A percentile compares a stretch with the other conserved stretches of the same genome.
Evolutionary conservation across 2,113 vertebrate species (phyloP).

Genomic region (Craseonycteris thonglongyai): DNA sequence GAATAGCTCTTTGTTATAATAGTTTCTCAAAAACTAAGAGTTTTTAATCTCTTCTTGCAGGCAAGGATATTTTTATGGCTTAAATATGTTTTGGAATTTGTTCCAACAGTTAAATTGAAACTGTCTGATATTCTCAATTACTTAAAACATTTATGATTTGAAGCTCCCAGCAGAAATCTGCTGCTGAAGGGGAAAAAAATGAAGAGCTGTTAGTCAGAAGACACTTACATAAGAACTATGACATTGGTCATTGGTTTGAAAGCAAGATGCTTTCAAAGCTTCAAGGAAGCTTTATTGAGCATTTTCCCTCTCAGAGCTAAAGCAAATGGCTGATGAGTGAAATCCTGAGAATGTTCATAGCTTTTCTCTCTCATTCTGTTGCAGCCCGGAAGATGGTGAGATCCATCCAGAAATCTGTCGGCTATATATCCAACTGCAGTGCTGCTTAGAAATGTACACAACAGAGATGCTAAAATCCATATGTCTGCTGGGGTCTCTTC

Average conservation of each 20-base stretch:
- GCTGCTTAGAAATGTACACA: conserved; percentile 99
- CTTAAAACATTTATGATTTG: conserved; percentile 60
- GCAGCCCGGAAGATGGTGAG: conserved; percentile 96
- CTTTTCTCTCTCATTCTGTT: conserved; percentile 66
- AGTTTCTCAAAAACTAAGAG: conserved; percentile 39
- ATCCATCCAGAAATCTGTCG: conserved; percentile 98
- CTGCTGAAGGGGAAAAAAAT: neutral
- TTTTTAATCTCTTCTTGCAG: conserved; percentile 40
- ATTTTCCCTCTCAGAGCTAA: neutral
- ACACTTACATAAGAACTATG: conserved; percentile 60
- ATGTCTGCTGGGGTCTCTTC: conserved; percentile 94
- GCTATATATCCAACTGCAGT: conserved; percentile 97
- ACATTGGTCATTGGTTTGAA: conserved; percentile 35
- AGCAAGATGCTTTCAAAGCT: conserved; percentile 25
- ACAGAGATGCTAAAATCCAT: conserved; percentile 98
- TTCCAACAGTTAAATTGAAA: conserved; percentile 45
- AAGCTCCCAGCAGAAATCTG: conserved; percentile 40
- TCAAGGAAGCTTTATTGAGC: conserved; percentile 19
- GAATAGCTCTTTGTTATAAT: neutral
- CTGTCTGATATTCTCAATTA: conserved; percentile 56
- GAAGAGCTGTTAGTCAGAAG: conserved; percentile 45
- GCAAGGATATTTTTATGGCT: conserved; percentile 19
- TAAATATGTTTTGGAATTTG: conserved; percentile 55
- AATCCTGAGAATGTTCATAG: conserved; percentile 36
- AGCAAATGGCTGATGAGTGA: conserved; percentile 30